phyloP scores from a whole-genome alignment of 2,113 vertebrate species.

The Sylvia atricapilla region DNA sequence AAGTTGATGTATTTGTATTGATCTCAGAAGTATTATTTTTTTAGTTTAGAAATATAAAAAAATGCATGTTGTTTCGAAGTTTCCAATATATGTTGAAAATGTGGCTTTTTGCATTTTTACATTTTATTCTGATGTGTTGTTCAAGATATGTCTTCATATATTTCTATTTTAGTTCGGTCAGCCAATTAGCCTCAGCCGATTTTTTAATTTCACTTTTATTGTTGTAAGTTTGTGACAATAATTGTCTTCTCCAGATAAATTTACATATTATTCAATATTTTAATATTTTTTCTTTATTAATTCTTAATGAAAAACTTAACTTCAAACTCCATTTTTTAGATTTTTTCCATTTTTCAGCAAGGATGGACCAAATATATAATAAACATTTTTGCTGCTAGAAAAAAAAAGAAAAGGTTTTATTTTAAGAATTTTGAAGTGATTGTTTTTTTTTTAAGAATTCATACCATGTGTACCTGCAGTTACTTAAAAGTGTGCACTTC shows the following conservation, averaged over 20 bases:
- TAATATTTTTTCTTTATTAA: background rate
- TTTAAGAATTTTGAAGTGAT: too few species aligned
- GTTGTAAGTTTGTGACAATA: background rate
- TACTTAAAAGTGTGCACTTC: background rate
- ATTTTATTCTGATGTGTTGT: background rate
- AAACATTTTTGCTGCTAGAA: rapidly evolving
- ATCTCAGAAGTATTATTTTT: background rate
- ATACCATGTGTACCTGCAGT: background rate
- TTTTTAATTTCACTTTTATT: background rate
- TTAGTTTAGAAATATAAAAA: background rate
- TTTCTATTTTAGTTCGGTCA: background rate
- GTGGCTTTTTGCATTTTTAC: background rate
- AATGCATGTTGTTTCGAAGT: rapidly evolving
- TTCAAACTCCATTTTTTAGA: background rate
- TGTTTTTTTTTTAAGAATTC: background rate
- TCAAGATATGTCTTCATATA: background rate
- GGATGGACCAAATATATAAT: background rate
- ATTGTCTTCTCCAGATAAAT: background rate
- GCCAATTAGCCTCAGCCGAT: background rate
- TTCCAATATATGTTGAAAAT: background rate
- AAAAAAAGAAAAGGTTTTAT: background rate
- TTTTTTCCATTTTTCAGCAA: background rate
- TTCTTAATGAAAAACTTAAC: background rate
- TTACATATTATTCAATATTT: background rate
- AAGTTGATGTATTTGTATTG: background rate